Conservation (phyloP, 1,140 invertebrate genomes). For the Pseudomyrmex flavicornis region DNA sequence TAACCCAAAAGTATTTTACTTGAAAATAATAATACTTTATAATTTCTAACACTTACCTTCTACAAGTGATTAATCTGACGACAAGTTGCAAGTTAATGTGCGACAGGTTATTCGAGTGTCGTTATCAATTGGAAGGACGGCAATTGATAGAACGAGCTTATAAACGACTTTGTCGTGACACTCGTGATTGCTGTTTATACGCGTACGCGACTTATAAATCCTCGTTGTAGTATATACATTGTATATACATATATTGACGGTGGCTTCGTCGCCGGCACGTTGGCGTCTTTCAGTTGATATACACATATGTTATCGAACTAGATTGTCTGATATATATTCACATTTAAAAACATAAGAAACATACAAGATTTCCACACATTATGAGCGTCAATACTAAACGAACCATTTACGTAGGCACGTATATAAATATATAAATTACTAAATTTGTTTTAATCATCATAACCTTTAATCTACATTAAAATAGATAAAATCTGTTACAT, state of each 20-base stretch:
- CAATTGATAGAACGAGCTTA: constrained; percentile 50
- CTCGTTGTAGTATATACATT: background rate
- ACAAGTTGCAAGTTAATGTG: background rate
- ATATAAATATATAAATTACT: background rate
- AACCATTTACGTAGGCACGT: constrained; percentile 90
- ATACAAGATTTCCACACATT: constrained; percentile 16
- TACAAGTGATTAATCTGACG: constrained; percentile 5
- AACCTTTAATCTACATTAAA: background rate
- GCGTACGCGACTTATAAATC: constrained; percentile 22
- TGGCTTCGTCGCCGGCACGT: constrained; percentile 28
- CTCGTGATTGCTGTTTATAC: constrained; percentile 7
- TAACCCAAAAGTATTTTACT: background rate
- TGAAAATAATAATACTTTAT: background rate
- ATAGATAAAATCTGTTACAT: too few species aligned
- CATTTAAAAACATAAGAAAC: background rate
- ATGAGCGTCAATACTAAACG: constrained; percentile 89
- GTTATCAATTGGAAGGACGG: constrained; percentile 44
- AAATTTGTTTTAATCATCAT: background rate
- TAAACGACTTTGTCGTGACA: constrained; percentile 37
- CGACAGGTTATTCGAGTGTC: background rate
- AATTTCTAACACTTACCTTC: background rate
- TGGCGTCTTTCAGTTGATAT: constrained; percentile 58
- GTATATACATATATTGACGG: background rate
- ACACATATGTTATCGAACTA: constrained; percentile 41
- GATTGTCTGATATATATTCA: constrained; percentile 41